Evolutionary conservation across 2,888 invertebrate genomes (phyloP).

Genomic region (Bursaphelenchus okinawaensis): DNA sequence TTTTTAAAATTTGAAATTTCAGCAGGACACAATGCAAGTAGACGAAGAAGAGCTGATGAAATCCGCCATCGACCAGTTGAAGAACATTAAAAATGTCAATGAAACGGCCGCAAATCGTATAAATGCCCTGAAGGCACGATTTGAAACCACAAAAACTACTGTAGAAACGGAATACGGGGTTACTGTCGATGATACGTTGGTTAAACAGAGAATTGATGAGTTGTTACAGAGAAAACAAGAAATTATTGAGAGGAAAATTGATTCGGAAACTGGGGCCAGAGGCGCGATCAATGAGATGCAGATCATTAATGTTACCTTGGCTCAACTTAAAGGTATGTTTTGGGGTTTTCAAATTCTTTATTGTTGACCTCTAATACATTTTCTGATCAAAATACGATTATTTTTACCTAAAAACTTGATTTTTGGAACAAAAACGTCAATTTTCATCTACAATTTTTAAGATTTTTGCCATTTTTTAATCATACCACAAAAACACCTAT

Average conservation of each 20-base stretch:
- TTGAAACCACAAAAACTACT: neutral
- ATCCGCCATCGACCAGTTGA: constrained; percentile 6
- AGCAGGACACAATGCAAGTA: neutral
- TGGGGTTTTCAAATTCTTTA: too few relatives aligned
- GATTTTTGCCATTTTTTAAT: too few relatives aligned
- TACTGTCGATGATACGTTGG: neutral
- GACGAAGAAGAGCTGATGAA: neutral
- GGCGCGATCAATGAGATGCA: constrained; percentile 42
- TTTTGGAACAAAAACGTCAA: too few relatives aligned
- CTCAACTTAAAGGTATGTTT: constrained; percentile 1
- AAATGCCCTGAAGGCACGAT: constrained; percentile 2
- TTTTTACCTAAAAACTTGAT: too few relatives aligned
- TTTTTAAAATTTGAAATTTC: neutral
- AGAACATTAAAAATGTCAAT: neutral
- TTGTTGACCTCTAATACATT: too few relatives aligned
- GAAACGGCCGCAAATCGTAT: neutral
- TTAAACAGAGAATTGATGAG: constrained; percentile 25
- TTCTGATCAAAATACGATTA: too few relatives aligned
- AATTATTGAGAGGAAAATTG: constrained; percentile 34
- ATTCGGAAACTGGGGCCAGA: constrained; percentile 37
- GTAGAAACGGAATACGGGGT: neutral
- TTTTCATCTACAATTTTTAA: too few relatives aligned
- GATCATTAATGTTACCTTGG: constrained; percentile 25
- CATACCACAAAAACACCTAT: too few relatives aligned
- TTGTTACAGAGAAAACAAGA: constrained; percentile 34